Conservation (phyloP, 2,113 vertebrate species). For the Willisornis vidua region DNA sequence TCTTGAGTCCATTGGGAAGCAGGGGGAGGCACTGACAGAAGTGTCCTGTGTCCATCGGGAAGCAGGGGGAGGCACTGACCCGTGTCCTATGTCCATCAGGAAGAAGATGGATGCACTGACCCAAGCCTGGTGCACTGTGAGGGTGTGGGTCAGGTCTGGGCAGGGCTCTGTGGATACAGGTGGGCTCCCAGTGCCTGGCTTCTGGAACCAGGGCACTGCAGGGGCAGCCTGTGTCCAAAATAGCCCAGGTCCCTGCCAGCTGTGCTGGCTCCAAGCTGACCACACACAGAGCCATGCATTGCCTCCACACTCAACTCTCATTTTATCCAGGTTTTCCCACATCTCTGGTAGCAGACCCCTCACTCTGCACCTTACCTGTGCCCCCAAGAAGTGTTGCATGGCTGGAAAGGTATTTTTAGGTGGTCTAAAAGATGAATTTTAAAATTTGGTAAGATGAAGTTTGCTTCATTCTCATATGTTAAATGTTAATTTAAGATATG, state of each 20-base stretch:
- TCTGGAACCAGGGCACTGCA: neutral
- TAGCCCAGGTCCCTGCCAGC: neutral
- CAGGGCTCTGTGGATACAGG: neutral
- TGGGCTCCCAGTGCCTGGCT: neutral
- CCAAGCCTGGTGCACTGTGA: neutral
- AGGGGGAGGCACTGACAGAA: too few relatives aligned
- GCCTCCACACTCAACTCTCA: neutral
- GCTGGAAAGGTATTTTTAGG: neutral
- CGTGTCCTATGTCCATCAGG: neutral
- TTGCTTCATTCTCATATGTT: neutral
- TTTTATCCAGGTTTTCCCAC: neutral
- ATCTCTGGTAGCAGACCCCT: rapidly evolving
- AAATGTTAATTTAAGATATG: neutral
- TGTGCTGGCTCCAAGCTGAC: neutral
- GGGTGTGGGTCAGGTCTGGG: neutral
- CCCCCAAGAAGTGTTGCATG: rapidly evolving
- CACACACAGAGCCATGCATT: rapidly evolving
- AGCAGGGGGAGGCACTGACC: neutral
- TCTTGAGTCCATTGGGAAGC: rapidly evolving
- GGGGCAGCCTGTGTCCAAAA: rapidly evolving
- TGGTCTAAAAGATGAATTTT: neutral
- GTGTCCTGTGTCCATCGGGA: neutral
- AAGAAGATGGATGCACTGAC: rapidly evolving
- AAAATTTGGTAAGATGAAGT: neutral
- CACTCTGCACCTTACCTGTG: neutral